These are phyloP conservation scores for Sarcophaga caerulescens DNA, from an alignment of 2,888 invertebrate genomes.

Conservation along the genomic window DNA sequence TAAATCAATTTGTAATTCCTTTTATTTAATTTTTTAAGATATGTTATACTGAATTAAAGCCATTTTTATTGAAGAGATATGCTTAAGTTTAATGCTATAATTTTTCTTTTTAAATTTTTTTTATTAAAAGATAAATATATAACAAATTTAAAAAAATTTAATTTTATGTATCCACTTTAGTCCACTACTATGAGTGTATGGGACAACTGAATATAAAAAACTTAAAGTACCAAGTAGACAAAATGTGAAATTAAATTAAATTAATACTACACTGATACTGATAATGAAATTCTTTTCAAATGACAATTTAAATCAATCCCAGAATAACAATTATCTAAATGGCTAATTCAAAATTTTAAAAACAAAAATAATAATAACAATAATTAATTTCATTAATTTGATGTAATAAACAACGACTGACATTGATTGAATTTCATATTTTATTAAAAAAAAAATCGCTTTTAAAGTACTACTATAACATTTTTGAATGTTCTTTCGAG, in stretches of 20 bases:
- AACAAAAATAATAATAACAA: neutral
- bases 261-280: constrained; percentile 49
- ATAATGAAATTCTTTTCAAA: constrained; percentile 50
- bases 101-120: too few relatives aligned
- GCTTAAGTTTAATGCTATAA: too few relatives aligned
- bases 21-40: too few relatives aligned
- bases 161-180: too few relatives aligned
- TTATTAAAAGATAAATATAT: too few relatives aligned
- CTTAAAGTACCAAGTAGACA: constrained; percentile 8
- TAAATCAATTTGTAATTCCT: too few relatives aligned
- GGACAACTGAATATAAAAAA: neutral
- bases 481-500: too few relatives aligned
- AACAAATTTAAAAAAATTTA: too few relatives aligned
- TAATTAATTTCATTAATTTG: neutral
- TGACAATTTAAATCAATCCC: constrained; percentile 45
- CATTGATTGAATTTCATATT: neutral
- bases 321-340: neutral
- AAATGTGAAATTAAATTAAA: constrained; percentile 18
- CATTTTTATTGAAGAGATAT: too few relatives aligned
- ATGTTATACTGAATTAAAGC: too few relatives aligned
- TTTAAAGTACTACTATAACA: too few relatives aligned
- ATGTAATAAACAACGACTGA: too few relatives aligned
- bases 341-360: neutral
- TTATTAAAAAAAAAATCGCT: neutral
- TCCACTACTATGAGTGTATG: neutral